Evolutionary conservation across 2,113 vertebrate species (phyloP).

Genomic region (Urocolius indicus): DNA sequence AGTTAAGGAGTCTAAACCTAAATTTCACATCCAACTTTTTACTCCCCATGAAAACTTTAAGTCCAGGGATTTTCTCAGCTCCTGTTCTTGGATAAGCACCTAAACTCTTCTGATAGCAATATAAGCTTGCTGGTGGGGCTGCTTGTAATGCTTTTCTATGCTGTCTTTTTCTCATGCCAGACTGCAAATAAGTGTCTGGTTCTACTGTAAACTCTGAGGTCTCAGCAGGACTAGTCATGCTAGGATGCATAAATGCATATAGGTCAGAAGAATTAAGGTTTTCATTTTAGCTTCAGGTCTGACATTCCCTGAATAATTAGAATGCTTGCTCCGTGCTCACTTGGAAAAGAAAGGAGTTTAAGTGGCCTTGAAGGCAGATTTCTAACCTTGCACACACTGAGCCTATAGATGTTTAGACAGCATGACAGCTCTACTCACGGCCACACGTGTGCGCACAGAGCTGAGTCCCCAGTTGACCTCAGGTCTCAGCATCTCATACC

Average conservation of each 20-base stretch:
- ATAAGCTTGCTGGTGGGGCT: neutral
- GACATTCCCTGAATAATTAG: neutral
- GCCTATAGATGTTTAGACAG: neutral
- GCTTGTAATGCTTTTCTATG: neutral
- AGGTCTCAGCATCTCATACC: accelerated
- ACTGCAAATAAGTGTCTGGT: neutral
- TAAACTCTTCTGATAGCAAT: neutral
- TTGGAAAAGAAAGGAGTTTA: neutral
- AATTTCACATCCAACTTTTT: neutral
- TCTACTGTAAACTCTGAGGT: neutral
- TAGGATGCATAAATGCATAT: accelerated
- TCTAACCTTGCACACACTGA: neutral
- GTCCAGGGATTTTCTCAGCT: neutral
- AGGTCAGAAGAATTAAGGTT: neutral
- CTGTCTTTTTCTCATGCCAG: neutral
- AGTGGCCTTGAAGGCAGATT: neutral
- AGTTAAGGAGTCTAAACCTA: neutral
- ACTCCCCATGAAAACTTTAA: neutral
- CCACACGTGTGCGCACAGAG: neutral
- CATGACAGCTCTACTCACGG: neutral
- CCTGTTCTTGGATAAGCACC: neutral
- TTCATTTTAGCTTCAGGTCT: neutral
- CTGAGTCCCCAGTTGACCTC: neutral
- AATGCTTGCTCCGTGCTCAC: accelerated
- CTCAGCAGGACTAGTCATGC: too few relatives aligned